A percentile compares a stretch with the other conserved stretches of the same genome.
Evolutionary conservation across 2,888 invertebrate genomes (phyloP).

Genomic region (Epistrophe grossulariae): DNA sequence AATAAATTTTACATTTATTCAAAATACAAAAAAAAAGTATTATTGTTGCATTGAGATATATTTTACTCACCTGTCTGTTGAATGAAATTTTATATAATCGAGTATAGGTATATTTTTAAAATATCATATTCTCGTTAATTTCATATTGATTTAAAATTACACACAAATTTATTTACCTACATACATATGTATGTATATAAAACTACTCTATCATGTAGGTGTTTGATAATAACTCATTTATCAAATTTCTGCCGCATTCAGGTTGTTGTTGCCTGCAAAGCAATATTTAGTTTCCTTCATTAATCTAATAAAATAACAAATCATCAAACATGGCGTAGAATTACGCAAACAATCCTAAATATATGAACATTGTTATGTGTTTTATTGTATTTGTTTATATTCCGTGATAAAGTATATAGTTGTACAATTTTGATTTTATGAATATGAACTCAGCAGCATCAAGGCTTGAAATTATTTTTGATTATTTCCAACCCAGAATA

Average conservation of each 20-base stretch:
- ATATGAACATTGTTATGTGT: too few species aligned
- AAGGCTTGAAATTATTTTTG: not conserved
- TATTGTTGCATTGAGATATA: not conserved
- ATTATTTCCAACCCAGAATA: not conserved
- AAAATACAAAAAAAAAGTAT: not conserved
- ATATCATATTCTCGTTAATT: not conserved
- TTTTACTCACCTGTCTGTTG: not conserved
- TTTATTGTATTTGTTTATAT: not conserved
- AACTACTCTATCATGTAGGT: not conserved
- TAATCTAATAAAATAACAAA: conserved; percentile 28
- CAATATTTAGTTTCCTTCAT: conserved; percentile 26
- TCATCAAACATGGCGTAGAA: conserved; percentile 2
- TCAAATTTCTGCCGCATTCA: conserved; percentile 6
- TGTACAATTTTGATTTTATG: not conserved
- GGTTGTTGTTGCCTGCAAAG: not conserved
- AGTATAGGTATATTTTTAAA: not conserved
- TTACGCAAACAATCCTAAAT: too few species aligned
- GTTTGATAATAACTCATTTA: not conserved
- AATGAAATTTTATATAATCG: not conserved
- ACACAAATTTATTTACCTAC: not conserved
- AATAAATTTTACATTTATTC: not conserved
- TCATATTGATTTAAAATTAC: conserved; percentile 4
- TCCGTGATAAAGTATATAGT: not conserved
- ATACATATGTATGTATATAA: too few species aligned
- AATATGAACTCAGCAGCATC: not conserved